Evolutionary conservation across 2,888 invertebrate genomes (phyloP).

Genomic region (Rhingia rostrata): DNA sequence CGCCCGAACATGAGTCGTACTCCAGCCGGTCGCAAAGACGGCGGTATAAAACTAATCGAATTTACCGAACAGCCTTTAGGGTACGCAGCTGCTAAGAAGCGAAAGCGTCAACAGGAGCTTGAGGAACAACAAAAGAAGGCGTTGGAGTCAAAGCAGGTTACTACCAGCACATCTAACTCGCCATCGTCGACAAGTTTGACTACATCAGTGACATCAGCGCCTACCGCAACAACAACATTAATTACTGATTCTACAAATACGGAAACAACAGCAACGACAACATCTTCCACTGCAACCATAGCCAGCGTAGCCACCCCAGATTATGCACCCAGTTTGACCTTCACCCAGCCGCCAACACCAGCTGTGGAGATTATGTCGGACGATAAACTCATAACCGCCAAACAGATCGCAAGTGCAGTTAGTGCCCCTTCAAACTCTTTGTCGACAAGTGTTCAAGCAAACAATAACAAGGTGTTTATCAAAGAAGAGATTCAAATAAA

Average conservation of each 20-base stretch:
- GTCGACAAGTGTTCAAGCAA: slow-evolving; percentile 42
- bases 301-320: slow-evolving; percentile 87
- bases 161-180: slow-evolving; percentile 79
- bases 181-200: slow-evolving; percentile 78
- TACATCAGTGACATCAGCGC: slow-evolving; percentile 76
- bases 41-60: slow-evolving; percentile 96
- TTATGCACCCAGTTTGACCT: slow-evolving; percentile 91
- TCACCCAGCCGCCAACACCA: slow-evolving; percentile 84
- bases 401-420: slow-evolving; percentile 56
- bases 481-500: slow-evolving; percentile 82
- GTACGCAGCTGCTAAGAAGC: slow-evolving; percentile 92
- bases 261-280: slow-evolving; percentile 80
- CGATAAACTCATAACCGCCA: slow-evolving; percentile 75
- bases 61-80: slow-evolving; percentile 96
- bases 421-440: slow-evolving; percentile 43
- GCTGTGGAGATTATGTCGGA: slow-evolving; percentile 75
- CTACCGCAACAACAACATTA: slow-evolving; percentile 49
- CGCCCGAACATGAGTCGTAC: slow-evolving; percentile 85
- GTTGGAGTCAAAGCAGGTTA: slow-evolving; percentile 83
- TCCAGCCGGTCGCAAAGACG: slow-evolving; percentile 90
- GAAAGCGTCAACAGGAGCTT: slow-evolving; percentile 90
- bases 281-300: slow-evolving; percentile 79
- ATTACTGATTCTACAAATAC: slow-evolving; percentile 62
- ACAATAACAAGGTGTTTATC: slow-evolving; percentile 75
- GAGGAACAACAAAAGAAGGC: slow-evolving; percentile 87